Evolutionary conservation across 2,113 vertebrate genomes (phyloP), one percentile per base, ranked within the genome.

Genomic region (Tautogolabrus adspersus): DNA sequence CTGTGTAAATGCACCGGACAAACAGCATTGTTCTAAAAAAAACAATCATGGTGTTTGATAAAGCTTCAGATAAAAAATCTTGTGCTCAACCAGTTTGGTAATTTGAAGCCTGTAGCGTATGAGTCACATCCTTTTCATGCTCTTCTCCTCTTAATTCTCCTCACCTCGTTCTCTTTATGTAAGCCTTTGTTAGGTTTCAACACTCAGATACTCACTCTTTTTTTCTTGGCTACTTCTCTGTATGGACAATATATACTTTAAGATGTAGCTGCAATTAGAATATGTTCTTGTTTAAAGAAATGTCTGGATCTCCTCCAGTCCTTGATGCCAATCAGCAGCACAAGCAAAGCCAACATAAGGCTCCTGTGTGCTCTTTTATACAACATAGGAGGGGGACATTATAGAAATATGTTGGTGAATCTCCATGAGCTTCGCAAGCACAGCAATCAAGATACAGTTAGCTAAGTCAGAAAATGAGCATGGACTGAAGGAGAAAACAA

Each of bases 251-350:
- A 34, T 6, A 34, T 34, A 34, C 30, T 34, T 34, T 34, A 34
- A 34, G 30, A 66, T 63, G 34, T 65, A 57, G 68, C 49, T 77
- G 73, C 57, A 72, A 66, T 60, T 34, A 26, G 26, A 81, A 30
- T 63, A 19, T 18, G 72, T 55, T 77, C 42, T 60, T 66, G 5
- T 66, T 54, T 82, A 52, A 72, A 38, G 9, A 54, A 34, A 69
- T 83, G 62, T 79, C 26, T 81, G 78, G 57, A 74, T 60, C 34
- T 77, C 46, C 40, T 87, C 60, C 65, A 70, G 87, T 57, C 19
- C 34, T 63, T 72, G 46, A 34, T 59, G 57, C 30, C 85, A 71
- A 89, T 79, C 85, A 88, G 82, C 66, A 79, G 66, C 51, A 46
- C 57, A 76, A 61, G 72, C 85, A 77, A 42, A 78, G 81, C 38